Evolutionary conservation across 2,113 vertebrate genomes (phyloP), one percentile per base, ranked within the genome.

Genomic region (Edolisoma coerulescens): DNA sequence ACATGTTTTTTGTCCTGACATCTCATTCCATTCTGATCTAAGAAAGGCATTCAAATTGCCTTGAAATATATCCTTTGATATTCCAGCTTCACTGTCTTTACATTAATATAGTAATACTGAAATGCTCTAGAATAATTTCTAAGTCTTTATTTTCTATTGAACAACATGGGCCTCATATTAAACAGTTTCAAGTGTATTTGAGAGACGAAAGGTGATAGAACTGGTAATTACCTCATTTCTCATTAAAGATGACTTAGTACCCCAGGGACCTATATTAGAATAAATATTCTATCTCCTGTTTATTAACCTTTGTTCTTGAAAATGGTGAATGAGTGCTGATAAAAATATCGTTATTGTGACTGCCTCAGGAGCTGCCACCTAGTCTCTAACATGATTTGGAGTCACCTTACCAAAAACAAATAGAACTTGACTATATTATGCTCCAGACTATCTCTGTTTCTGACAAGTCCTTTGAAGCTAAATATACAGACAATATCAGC

Each of bases 191-290:
- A 94, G 93, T 92, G 41, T 89, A 90, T 94, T 71, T 93, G 93
- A 84, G 93, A 95, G 88, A 94, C 35, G 0, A 92, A 95, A 96
- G 95, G 96, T 97, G 96, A 90, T 73, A 97, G 93, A 93, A 84
- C 47, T 71, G 53, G 86, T 95, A 95, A 97, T 97, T 94, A 95
- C 90, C 90, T 97, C 93, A 90, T 96, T 96, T 96, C 90, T 97
- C 95, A 97, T 96, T 93, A 96, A 93, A 75, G 77, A 92, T 75
- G 84, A 92, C 86, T 96, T 90, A 90, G 53, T 57, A 89, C 95
- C 70, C 65, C 21, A 39, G 90, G 88, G 95, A 90, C 33, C 19
- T 57, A 35, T 56, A 90, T 93, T 71, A 81, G 92, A 95, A 95
- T 94, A 93, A 92, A 92, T 94, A 95, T 93, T 93, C 89, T 87